Conservation (phyloP, 2,888 invertebrate genomes). For the Oxycera nigricornis region DNA sequence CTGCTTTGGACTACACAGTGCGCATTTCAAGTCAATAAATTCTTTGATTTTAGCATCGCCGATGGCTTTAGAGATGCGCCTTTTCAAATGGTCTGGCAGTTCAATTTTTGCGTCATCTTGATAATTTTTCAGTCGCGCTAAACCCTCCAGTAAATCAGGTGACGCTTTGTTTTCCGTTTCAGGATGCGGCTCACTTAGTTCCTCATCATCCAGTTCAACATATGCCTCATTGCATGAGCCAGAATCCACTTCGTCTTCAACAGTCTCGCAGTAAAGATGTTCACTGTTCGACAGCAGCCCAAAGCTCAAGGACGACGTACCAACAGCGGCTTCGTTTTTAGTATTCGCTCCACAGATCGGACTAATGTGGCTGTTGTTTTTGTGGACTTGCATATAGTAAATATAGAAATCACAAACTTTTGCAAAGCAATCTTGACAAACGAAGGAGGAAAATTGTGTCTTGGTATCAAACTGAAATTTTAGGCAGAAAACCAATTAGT, state of each 20-base stretch:
- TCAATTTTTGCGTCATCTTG: not conserved
- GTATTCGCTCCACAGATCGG: not conserved
- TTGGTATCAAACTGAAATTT: not conserved
- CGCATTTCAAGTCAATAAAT: slow-evolving; percentile 45
- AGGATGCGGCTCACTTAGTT: too few species aligned
- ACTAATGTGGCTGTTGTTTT: slow-evolving; percentile 10
- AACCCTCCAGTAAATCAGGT: too few species aligned
- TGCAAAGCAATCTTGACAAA: slow-evolving; percentile 25
- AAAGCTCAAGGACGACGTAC: too few species aligned
- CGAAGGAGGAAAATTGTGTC: not conserved
- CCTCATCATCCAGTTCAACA: too few species aligned
- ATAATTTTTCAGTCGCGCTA: too few species aligned
- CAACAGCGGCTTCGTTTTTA: not conserved
- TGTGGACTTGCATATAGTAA: slow-evolving; percentile 15
- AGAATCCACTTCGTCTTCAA: not conserved
- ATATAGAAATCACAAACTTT: slow-evolving; percentile 4
- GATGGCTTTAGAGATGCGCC: slow-evolving; percentile 42
- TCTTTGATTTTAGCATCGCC: slow-evolving; percentile 46
- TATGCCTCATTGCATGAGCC: too few species aligned
- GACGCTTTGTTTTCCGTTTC: too few species aligned
- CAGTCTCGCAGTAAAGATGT: not conserved
- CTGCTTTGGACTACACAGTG: slow-evolving; percentile 35
- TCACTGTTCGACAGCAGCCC: too few species aligned
- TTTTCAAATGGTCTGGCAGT: slow-evolving; percentile 45
- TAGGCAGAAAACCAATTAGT: not conserved